These are phyloP conservation scores for Globodera rostochiensis DNA, from an alignment of 1,140 invertebrate species.

Conservation along the genomic window DNA sequence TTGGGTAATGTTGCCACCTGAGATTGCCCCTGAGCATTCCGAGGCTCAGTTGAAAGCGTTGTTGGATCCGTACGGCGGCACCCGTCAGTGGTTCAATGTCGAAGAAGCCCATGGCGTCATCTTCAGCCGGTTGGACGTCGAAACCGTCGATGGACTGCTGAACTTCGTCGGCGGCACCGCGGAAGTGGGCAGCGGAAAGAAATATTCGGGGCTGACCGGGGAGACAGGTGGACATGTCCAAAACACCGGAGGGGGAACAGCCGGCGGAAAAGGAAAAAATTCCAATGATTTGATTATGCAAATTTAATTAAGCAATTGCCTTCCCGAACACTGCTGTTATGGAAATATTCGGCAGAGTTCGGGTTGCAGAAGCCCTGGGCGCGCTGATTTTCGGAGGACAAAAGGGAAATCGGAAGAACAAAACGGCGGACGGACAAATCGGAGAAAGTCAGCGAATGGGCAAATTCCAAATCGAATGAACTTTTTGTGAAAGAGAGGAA, in stretches of 20 bases:
- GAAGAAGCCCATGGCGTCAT: conserved; percentile 51
- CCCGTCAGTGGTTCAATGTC: conserved; percentile 58
- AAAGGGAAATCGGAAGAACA: conserved; percentile 40
- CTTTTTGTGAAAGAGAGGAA: conserved; percentile 36
- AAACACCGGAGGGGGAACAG: conserved; percentile 56
- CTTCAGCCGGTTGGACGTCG: conserved; percentile 9
- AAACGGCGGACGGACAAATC: conserved; percentile 49
- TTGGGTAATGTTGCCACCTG: conserved; percentile 30
- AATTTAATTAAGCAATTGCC: conserved; percentile 19
- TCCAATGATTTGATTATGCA: neutral
- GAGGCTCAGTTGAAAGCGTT: conserved; percentile 57
- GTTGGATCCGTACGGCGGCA: conserved; percentile 52
- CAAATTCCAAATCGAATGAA: conserved; percentile 55
- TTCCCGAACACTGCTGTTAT: conserved; percentile 51
- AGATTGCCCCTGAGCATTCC: conserved; percentile 57
- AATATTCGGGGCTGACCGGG: conserved; percentile 58
- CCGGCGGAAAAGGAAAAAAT: conserved; percentile 22
- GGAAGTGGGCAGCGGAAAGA: conserved; percentile 58
- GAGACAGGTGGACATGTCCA: conserved; percentile 55
- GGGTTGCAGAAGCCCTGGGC: conserved; percentile 59
- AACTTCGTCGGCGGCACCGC: conserved; percentile 45
- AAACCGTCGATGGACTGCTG: conserved; percentile 47
- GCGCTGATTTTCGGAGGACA: conserved; percentile 42
- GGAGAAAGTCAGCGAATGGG: conserved; percentile 14
- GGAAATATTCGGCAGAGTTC: conserved; percentile 52